Evolutionary conservation across 2,888 invertebrate genomes (phyloP), one percentile per base, ranked within the genome.

Genomic region (Lochmaea crataegi): DNA sequence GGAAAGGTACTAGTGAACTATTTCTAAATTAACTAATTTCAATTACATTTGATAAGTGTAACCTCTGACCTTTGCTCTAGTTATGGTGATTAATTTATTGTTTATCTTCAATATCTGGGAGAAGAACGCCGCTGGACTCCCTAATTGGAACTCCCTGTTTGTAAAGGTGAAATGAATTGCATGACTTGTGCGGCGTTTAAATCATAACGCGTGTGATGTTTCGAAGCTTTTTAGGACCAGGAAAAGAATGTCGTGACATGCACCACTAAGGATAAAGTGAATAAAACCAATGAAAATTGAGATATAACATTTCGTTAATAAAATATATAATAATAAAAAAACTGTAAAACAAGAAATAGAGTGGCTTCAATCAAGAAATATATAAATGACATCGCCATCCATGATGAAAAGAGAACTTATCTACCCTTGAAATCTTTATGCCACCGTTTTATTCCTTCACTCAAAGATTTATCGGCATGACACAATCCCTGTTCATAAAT

Each of bases 401-500:
- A 63, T 63, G 61, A 42, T 63, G 61, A 42, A 63, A 63, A 58
- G 42, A 63, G 18, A 63, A 63, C 53, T 53, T 69, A 69, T 69
- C 63, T 69, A 38, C 69, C 63, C 69, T 42, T 60, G 18, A 22
- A 68, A 69, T 69, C 69, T 56, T 51, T 61, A 61, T 60, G 57
- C 45, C 22, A 68, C n/a, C 48, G 60, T 32, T 69, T 63, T 69
- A 69, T 69, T 69, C 69, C 69, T 69, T 63, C 63, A 26, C 69
- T 69, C 53, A n/a, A 53, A 69, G 51, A 61, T 69, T 69, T 69
- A 69, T 69, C 63, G 57, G 61, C 63, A 63, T 63, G 56, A 61
- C 69, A 63, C 69, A 69, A 69, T 69, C 69, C 69, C 41, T 41
- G 69, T 69, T 69, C 53, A 38, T 63, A 69, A 69, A 53, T 61